Percentiles rank a stretch among this genome's conserved stretches.
Evolutionary conservation across 2,113 vertebrate species (phyloP).

Genomic region (Caracal caracal): DNA sequence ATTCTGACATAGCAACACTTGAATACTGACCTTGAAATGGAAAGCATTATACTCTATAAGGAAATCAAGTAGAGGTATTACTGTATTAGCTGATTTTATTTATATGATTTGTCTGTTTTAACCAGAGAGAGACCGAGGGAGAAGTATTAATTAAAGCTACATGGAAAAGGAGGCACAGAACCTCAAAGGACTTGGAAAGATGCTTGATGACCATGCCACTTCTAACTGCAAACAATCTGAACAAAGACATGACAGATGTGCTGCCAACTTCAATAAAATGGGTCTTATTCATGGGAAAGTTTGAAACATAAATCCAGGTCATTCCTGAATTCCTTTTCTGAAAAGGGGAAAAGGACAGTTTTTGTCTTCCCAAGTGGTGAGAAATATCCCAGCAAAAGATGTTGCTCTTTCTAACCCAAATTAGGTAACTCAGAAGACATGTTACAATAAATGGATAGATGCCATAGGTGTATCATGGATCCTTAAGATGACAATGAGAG

Average conservation of each 20-base stretch:
- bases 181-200: background rate
- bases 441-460: background rate
- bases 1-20: slow-evolving; percentile 58
- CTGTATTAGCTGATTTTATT: background rate
- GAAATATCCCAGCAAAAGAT: background rate
- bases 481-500: background rate
- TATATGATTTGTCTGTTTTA: background rate
- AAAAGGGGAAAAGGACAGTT: background rate
- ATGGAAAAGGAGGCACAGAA: background rate
- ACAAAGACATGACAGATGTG: background rate
- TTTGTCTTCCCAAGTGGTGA: background rate
- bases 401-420: background rate
- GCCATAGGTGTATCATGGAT: background rate
- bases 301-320: background rate
- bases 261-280: background rate
- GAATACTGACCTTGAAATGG: slow-evolving; percentile 74
- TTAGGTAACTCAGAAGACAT: background rate
- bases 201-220: background rate
- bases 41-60: slow-evolving; percentile 46
- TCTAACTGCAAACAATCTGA: background rate
- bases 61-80: slow-evolving; percentile 13
- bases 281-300: background rate
- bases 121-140: background rate
- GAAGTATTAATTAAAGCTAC: background rate
- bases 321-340: background rate